Evolutionary conservation across 2,888 invertebrate genomes (phyloP), one percentile per base, ranked within the genome.

Genomic region (Bombylius discolor): DNA sequence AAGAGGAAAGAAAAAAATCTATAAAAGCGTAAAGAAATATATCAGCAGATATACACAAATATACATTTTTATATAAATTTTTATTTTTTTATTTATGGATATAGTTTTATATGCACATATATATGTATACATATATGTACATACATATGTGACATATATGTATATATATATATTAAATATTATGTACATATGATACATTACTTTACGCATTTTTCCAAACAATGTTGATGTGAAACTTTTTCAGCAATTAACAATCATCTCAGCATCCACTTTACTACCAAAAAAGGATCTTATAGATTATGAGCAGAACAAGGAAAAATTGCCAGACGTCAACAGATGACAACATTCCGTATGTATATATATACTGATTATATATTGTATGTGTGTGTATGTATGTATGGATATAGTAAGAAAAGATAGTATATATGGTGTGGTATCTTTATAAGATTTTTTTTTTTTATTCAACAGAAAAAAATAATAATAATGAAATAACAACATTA

Each of bases 191-290:
- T 11, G 8, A 8, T 9, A 11, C 39, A 11, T 11, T 11, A 8
- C 8, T 36, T 7, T 36, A 36, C 34, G 7, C 59, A 59, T 57
- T 59, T 56, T 57, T 58, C 1, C 23, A 54, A 59, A 55, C 59
- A 55, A 47, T 57, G 59, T 59, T 57, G 56, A 46, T 59, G 55
- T 55, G 59, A 60, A 58, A 57, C 58, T 59, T 59, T 59, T 59
- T 59, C 59, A 60, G 60, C 61, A 62, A 61, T 62, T 62, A 62
- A 62, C 59, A 62, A 61, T 56, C 61, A 60, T 61, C 61, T 61
- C 62, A 60, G 60, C 57, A 58, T 59, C 59, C 58, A 59, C 59
- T 60, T 58, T 61, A 56, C 59, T 60, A 58, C 61, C 60, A 60
- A 62, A 62, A 62, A 62, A 62, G 62, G 62, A 61, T 55, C 56